A percentile compares a stretch with the other conserved stretches of the same genome.
Evolutionary conservation across 2,888 invertebrate genomes (phyloP).

Genomic region (Nomada ferruginata): DNA sequence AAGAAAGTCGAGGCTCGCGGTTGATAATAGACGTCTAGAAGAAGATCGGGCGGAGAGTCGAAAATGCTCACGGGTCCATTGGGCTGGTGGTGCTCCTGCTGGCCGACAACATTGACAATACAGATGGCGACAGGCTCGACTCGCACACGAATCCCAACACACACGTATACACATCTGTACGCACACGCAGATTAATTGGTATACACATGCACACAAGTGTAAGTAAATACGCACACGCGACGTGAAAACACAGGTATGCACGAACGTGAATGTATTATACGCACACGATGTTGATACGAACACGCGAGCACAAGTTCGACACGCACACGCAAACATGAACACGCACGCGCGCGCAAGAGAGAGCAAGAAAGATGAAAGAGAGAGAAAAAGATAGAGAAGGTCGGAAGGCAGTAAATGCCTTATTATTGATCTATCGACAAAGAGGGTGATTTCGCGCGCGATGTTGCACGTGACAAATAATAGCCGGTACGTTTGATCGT

Average conservation of each 20-base stretch:
- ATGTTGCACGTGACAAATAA: slow-evolving; percentile 74
- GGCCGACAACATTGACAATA: slow-evolving; percentile 92
- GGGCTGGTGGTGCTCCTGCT: slow-evolving; percentile 78
- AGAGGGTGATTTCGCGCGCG: slow-evolving; percentile 79
- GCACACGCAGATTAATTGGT: slow-evolving; percentile 26
- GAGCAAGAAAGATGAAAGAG: slow-evolving; percentile 43
- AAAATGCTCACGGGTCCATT: slow-evolving; percentile 84
- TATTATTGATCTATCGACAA: slow-evolving; percentile 83
- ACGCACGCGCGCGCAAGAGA: slow-evolving; percentile 57
- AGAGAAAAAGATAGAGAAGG: slow-evolving; percentile 55
- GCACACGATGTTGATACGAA: slow-evolving; percentile 49
- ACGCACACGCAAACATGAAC: slow-evolving; percentile 58
- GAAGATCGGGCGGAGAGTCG: slow-evolving; percentile 65
- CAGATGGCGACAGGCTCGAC: slow-evolving; percentile 88
- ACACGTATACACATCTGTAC: slow-evolving; percentile 64
- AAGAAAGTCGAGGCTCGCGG: slow-evolving; percentile 52
- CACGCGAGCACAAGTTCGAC: slow-evolving; percentile 60
- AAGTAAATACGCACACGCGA: slow-evolving; percentile 53
- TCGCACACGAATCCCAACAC: slow-evolving; percentile 72
- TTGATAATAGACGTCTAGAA: slow-evolving; percentile 50
- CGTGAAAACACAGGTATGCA: slow-evolving; percentile 41
- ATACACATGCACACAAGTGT: slow-evolving; percentile 49
- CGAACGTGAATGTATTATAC: slow-evolving; percentile 50
- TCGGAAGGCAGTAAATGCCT: slow-evolving; percentile 80
- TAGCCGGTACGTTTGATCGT: slow-evolving; percentile 57